A percentile compares a stretch with the other conserved stretches of the same genome.
Evolutionary conservation across 2,888 invertebrate genomes (phyloP).

Genomic region (Leptodirus hochenwartii): DNA sequence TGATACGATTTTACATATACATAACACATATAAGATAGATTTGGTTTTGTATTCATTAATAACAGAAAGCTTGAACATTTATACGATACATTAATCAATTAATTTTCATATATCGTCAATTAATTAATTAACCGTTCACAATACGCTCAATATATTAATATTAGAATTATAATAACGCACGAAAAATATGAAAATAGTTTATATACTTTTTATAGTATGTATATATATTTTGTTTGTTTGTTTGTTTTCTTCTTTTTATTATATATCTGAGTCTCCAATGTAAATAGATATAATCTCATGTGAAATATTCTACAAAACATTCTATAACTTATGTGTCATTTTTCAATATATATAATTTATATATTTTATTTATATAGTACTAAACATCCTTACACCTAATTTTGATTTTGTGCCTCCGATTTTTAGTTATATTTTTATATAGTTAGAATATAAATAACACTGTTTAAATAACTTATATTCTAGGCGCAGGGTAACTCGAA

Average conservation of each 20-base stretch:
- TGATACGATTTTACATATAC: slow-evolving; percentile 18
- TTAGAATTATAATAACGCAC: slow-evolving; percentile 21
- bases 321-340: slow-evolving; percentile 22
- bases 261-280: slow-evolving; percentile 25
- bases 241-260: slow-evolving; percentile 10
- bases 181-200: slow-evolving; percentile 26
- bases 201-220: slow-evolving; percentile 20
- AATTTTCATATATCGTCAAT: slow-evolving; percentile 9
- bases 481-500: too few relatives aligned
- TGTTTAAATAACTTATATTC: too few relatives aligned
- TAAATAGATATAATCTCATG: slow-evolving; percentile 26
- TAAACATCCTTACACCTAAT: slow-evolving; percentile 24
- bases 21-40: slow-evolving; percentile 19
- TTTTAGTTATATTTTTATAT: slow-evolving; percentile 12
- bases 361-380: slow-evolving; percentile 14
- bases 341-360: slow-evolving; percentile 9
- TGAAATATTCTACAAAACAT: slow-evolving; percentile 25
- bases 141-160: slow-evolving; percentile 13
- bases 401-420: slow-evolving; percentile 27
- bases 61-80: slow-evolving; percentile 22
- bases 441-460: too few relatives aligned
- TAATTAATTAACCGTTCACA: slow-evolving; percentile 17
- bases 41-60: slow-evolving; percentile 5
- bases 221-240: slow-evolving; percentile 11
- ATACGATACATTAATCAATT: slow-evolving; percentile 18